Base-by-base conservation (phyloP, 2,888 invertebrate genomes). In the Drosophila stalkeri region DNA sequence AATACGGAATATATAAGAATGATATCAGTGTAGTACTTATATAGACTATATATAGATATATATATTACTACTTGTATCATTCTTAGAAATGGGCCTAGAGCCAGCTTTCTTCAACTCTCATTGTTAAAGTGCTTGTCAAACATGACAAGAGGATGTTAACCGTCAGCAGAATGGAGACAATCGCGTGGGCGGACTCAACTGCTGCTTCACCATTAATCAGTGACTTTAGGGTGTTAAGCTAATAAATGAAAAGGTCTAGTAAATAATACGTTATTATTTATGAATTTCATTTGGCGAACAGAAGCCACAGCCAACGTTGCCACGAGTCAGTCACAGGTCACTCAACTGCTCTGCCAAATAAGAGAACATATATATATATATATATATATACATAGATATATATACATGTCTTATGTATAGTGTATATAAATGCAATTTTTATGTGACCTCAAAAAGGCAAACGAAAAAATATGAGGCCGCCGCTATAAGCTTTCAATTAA, bases 181-280 rank as follows among this genome's bases (percentile, higher is more conserved):
- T 14, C 12, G 41, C 55, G 55, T 27, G 43, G 57, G 27, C 8
- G 3, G 12, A 3, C 54, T 16, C 20, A 39, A 3, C 16, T 27
- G 11, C 11, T 31, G n/a, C 37, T 33, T n/a, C 43, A 18, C 43
- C 41, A 80, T 68, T 80, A 77, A 76, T 77, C 77, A 76, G 67
- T 14, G 51, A 64, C 59, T 80, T 72, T 56, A 79, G 65, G 79
- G 62, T 16, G 43, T 20, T n/a, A 47, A 35, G 18, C 9, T 54
- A 68, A 62, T 66, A 64, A 80, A 66, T 71, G 57, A 77, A 72
- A 61, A 57, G 46, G 59, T 31, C 51, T 43, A 14, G 59, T 69
- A 86, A 81, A 87, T 79, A 84, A 72, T 75, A 72, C 59, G 64
- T 66, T 81, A 80, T 84, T 85, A 82, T 89, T 85, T 89, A 85